Base-by-base conservation (phyloP, 2,113 vertebrate genomes). In the Isichthys henryi region DNA sequence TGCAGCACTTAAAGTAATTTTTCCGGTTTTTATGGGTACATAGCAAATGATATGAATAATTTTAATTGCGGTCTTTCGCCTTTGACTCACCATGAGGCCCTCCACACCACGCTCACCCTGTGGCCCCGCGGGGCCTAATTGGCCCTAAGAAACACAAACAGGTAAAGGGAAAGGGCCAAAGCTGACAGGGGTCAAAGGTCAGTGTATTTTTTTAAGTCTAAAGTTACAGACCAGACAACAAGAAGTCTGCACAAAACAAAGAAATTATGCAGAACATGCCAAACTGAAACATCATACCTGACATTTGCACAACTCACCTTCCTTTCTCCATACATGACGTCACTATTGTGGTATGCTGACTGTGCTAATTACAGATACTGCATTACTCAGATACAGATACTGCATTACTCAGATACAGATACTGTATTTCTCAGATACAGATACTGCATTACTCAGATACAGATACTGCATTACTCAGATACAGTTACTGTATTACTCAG, bases 31-130 rank as follows among this genome's bases (percentile, higher is more conserved):
- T 13, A 80, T 1, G 0, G 13, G 70, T 3, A 35, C 7, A 35
- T 80, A 58, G 23, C 23, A 23, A 56, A 11, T 58, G 21, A 89
- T n/a, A 56, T 19, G 49, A 31, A 45, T 39, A 13, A 49, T 58
- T 50, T 0, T 3, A 83, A 17, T 53, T 1, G 21, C 0, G 21
- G 2, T 39, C 66, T 39, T 43, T 49, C 7, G 27, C 52, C 43
- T 43, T 27, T 91, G 9, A 89, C 94, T 94, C 89, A 97, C 97
- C 95, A 92, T 95, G 4, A 94, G 80, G 0, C 97, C 96, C 92
- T 96, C 95, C 88, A 92, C 91, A 74, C 96, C 97, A 5, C 45
- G 93, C 46, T 93, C 91, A 43, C 96, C 97, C 91, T 91, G 95
- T 77, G 87, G 66, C 21, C 97, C 96, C 0, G 92, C 39, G 13